Evolutionary conservation across 2,888 invertebrate species (phyloP).

Genomic region (Alsophila aescularia): DNA sequence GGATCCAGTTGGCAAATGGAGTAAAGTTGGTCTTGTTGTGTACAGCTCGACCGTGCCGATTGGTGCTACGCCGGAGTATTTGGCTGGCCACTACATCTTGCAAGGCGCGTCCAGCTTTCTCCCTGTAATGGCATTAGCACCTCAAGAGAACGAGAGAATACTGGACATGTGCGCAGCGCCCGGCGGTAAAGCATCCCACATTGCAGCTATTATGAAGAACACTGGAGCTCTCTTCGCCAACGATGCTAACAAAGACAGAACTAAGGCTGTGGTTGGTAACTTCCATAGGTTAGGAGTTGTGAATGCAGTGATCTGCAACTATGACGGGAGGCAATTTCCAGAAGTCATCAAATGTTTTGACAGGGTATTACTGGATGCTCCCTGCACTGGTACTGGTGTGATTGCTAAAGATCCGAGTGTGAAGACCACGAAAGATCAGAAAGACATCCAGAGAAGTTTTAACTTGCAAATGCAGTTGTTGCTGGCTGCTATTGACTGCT

Average conservation of each 20-base stretch:
- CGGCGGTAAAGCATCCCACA: constrained; percentile 99
- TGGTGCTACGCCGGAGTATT: constrained; percentile 99
- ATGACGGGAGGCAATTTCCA: constrained; percentile 95
- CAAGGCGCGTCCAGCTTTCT: constrained; percentile 98
- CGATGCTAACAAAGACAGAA: constrained; percentile 95
- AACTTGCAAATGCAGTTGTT: constrained; percentile 96
- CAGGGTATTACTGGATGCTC: constrained; percentile 97
- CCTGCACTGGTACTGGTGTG: constrained; percentile 99
- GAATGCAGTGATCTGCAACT: constrained; percentile 94
- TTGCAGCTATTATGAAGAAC: constrained; percentile 99
- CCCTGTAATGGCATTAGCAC: constrained; percentile 98
- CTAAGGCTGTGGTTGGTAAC: constrained; percentile 97
- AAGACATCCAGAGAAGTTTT: constrained; percentile 95
- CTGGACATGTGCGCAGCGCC: constrained; percentile 99
- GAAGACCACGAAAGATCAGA: constrained; percentile 95
- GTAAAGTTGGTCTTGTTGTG: constrained; percentile 98
- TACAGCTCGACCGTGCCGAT: constrained; percentile 98
- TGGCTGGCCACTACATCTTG: constrained; percentile 98
- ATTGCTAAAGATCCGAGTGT: constrained; percentile 98
- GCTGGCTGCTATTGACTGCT: constrained; percentile 97
- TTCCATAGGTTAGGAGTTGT: constrained; percentile 98
- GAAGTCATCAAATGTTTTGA: constrained; percentile 96
- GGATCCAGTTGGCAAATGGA: constrained; percentile 99
- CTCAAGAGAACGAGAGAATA: constrained; percentile 97
- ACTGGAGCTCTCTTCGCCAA: constrained; percentile 98